Conservation (phyloP, 2,888 invertebrate genomes). For the Hydraecia micacea region DNA sequence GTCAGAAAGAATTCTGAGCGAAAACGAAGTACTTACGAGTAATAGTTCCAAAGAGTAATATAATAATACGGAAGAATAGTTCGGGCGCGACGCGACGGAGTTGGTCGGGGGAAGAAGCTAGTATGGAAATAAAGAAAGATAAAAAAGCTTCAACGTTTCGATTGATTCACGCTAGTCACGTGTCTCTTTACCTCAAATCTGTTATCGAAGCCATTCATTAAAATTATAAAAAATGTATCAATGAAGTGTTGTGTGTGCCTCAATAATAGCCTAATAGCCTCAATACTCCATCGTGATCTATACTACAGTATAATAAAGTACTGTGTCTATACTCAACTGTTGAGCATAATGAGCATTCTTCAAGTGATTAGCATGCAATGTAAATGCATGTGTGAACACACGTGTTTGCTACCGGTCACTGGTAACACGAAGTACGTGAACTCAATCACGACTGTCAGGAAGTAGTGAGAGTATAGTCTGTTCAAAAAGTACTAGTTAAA, state of each 20-base stretch:
- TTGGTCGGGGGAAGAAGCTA: too few species aligned
- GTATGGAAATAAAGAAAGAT: not conserved
- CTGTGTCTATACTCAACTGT: not conserved
- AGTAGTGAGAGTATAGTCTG: constrained; percentile 16
- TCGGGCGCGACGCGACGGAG: too few species aligned
- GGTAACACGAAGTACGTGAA: constrained; percentile 11
- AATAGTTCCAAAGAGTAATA: too few species aligned
- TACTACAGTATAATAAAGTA: too few species aligned
- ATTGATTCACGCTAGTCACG: not conserved
- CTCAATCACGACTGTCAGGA: constrained; percentile 33
- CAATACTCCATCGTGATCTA: constrained; percentile 27
- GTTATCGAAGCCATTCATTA: not conserved
- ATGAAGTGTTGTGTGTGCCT: not conserved
- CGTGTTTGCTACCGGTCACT: constrained; percentile 2
- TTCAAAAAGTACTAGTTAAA: too few species aligned
- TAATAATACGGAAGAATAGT: too few species aligned
- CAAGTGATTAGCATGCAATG: constrained; percentile 14
- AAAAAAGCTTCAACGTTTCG: not conserved
- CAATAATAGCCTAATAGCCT: not conserved
- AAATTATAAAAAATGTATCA: too few species aligned
- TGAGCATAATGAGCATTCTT: not conserved
- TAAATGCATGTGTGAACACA: not conserved
- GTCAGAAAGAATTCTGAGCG: too few species aligned
- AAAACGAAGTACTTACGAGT: too few species aligned
- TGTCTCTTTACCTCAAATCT: not conserved